A percentile compares a stretch with the other conserved stretches of the same genome.
Conservation (phyloP, 2,888 invertebrate species). For the Thecophora atra region DNA sequence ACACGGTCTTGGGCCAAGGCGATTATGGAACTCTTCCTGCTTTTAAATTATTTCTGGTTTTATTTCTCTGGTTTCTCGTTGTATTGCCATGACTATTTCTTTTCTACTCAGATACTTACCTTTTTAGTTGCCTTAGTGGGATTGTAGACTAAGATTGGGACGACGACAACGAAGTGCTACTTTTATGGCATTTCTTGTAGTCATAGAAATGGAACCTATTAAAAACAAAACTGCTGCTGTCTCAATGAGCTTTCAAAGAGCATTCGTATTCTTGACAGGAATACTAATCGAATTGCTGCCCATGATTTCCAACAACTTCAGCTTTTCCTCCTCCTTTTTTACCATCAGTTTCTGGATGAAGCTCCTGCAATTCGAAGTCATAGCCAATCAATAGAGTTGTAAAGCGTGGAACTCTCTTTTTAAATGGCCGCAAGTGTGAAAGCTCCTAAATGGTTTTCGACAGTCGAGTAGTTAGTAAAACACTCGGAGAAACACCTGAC, state of each 20-base stretch:
- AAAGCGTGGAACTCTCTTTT: constrained; percentile 4
- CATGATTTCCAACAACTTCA: not conserved
- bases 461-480: constrained; percentile 23
- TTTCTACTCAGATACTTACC: too few species aligned
- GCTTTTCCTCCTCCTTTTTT: not conserved
- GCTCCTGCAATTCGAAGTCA: not conserved
- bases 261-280: not conserved
- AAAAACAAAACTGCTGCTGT: not conserved
- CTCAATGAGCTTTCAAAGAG: constrained; percentile 12
- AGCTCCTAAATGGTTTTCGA: constrained; percentile 24
- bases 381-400: constrained; percentile 39
- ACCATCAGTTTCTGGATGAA: not conserved
- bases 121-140: too few species aligned
- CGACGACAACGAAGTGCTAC: too few species aligned
- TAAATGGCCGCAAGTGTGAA: constrained; percentile 28
- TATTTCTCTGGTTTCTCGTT: too few species aligned
- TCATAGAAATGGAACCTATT: too few species aligned
- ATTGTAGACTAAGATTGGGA: too few species aligned
- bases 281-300: not conserved
- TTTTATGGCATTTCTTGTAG: too few species aligned
- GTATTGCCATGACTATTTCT: too few species aligned
- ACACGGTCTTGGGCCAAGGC: too few species aligned
- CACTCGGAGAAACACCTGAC: too few species aligned
- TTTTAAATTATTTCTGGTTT: too few species aligned
- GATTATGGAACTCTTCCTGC: too few species aligned